These are phyloP conservation scores for Drosophila putrida DNA, from an alignment of 2,888 invertebrate genomes.

Conservation along the genomic window DNA sequence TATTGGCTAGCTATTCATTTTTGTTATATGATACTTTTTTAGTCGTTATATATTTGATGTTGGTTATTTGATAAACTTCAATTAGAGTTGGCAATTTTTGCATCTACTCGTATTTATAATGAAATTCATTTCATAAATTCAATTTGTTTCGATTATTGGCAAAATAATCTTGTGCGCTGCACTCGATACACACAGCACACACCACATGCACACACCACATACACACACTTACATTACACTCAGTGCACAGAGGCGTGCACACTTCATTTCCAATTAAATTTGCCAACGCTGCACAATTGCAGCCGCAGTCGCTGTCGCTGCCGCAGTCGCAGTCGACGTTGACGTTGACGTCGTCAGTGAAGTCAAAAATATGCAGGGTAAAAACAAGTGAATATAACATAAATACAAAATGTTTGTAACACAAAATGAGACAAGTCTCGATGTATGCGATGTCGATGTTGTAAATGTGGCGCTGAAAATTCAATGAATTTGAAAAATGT, in stretches of 20 bases:
- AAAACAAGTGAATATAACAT: slow-evolving; percentile 63
- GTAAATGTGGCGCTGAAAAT: slow-evolving; percentile 63
- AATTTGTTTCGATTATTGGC: slow-evolving; percentile 80
- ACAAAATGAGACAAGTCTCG: slow-evolving; percentile 33
- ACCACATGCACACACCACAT: slow-evolving; percentile 26
- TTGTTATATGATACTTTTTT: slow-evolving; percentile 2
- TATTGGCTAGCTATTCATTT: background rate
- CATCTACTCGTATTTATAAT: slow-evolving; percentile 53
- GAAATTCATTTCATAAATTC: slow-evolving; percentile 79
- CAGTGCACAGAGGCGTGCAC: slow-evolving; percentile 48
- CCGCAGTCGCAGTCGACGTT: slow-evolving; percentile 9
- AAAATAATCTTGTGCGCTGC: slow-evolving; percentile 73
- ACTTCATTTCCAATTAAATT: slow-evolving; percentile 81
- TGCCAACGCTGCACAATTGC: slow-evolving; percentile 73
- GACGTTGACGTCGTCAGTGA: slow-evolving; percentile 30
- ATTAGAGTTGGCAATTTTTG: slow-evolving; percentile 67
- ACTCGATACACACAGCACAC: slow-evolving; percentile 34
- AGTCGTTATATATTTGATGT: slow-evolving; percentile 37
- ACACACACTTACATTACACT: slow-evolving; percentile 8
- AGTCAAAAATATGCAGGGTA: slow-evolving; percentile 52
- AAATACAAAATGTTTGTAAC: slow-evolving; percentile 57
- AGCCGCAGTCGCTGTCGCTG: slow-evolving; percentile 23
- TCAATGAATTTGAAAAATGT: slow-evolving; percentile 79
- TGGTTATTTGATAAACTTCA: slow-evolving; percentile 69
- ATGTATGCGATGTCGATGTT: slow-evolving; percentile 3